Evolutionary conservation across 2,888 invertebrate species (phyloP).

Genomic region (Tryphoninae sp.): DNA sequence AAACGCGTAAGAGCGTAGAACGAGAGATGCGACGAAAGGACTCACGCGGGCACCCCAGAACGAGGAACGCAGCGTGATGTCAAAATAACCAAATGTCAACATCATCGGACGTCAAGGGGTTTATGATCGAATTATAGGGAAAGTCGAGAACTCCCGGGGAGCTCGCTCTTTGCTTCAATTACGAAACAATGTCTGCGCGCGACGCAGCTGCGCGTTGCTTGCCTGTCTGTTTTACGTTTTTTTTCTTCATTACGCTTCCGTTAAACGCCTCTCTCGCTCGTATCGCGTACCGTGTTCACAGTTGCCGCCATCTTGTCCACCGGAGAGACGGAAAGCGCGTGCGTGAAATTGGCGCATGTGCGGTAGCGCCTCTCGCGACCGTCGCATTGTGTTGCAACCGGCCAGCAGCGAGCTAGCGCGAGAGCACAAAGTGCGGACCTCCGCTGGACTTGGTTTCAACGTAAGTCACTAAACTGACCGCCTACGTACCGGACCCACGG

Average conservation of each 20-base stretch:
- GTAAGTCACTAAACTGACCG: conserved; percentile 64
- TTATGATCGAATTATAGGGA: conserved; percentile 80
- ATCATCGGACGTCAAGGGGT: conserved; percentile 79
- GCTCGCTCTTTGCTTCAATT: conserved; percentile 77
- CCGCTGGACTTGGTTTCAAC: conserved; percentile 39
- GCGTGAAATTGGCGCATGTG: neutral
- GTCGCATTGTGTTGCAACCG: neutral
- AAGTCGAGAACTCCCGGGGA: conserved; percentile 71
- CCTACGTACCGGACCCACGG: conserved; percentile 67
- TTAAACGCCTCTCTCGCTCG: conserved; percentile 25
- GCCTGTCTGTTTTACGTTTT: conserved; percentile 31
- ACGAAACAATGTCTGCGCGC: conserved; percentile 72
- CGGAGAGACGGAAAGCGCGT: conserved; percentile 25
- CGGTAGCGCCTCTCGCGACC: conserved; percentile 13
- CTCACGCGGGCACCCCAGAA: conserved; percentile 41
- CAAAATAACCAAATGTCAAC: conserved; percentile 81
- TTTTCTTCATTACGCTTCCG: conserved; percentile 11
- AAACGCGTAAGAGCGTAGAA: conserved; percentile 38
- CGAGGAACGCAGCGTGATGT: conserved; percentile 77
- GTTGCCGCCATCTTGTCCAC: neutral
- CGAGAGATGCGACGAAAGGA: conserved; percentile 24
- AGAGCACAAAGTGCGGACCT: conserved; percentile 28
- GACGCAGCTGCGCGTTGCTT: conserved; percentile 73
- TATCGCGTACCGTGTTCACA: neutral
- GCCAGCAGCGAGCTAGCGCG: neutral